phyloP scores from a whole-genome alignment of 2,888 invertebrate species.

The Balanococcus diminutus region DNA sequence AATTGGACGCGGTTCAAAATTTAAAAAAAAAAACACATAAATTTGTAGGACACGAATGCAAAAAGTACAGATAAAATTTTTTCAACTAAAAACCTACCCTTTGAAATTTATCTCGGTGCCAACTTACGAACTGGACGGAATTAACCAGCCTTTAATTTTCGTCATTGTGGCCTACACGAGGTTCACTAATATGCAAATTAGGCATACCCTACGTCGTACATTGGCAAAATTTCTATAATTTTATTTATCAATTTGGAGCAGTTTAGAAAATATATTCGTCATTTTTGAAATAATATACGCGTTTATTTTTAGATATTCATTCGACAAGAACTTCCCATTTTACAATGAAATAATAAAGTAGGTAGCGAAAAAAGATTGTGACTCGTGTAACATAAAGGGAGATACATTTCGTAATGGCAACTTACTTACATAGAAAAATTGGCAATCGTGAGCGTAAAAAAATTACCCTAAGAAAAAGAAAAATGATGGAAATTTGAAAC shows the following conservation, averaged over 20 bases:
- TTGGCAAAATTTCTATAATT: neutral
- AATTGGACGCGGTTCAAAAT: slow-evolving; percentile 2
- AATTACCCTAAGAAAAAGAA: neutral
- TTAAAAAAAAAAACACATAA: slow-evolving; percentile 13
- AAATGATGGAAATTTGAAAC: slow-evolving; percentile 29
- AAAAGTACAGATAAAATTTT: neutral
- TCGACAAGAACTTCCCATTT: neutral
- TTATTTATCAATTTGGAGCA: neutral
- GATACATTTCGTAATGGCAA: neutral
- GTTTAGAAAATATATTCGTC: neutral
- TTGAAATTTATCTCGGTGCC: slow-evolving; percentile 11
- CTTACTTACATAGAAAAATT: neutral
- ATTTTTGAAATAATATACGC: neutral
- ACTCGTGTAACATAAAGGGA: neutral
- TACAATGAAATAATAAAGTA: neutral
- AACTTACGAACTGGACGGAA: slow-evolving; percentile 1
- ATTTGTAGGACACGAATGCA: neutral
- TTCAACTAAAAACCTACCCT: neutral
- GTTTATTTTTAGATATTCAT: neutral
- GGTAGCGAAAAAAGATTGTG: neutral
- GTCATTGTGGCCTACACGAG: neutral
- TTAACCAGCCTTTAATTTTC: neutral
- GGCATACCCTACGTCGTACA: neutral
- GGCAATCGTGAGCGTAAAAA: neutral
- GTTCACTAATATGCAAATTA: neutral